Evolutionary conservation across 2,888 invertebrate genomes (phyloP).

Genomic region (Melinaea menophilus): DNA sequence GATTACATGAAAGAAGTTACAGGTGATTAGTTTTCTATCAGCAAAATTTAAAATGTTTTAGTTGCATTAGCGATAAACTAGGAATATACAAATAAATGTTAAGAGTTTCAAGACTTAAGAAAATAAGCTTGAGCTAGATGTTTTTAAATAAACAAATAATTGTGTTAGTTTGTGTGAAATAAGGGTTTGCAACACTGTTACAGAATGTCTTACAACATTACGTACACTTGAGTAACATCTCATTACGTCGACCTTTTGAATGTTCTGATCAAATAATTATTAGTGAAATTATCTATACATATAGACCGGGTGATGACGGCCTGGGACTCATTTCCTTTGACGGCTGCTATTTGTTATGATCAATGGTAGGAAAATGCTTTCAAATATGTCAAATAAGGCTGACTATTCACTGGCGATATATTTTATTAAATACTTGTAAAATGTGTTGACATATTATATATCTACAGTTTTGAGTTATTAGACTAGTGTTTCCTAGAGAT

Average conservation of each 20-base stretch:
- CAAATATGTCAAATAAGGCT: conserved; percentile 4
- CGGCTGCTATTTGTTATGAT: conserved; percentile 10
- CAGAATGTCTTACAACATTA: not conserved
- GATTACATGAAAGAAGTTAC: too few relatives aligned
- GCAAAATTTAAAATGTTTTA: too few relatives aligned
- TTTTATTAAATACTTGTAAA: too few relatives aligned
- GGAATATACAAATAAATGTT: too few relatives aligned
- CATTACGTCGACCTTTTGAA: conserved; percentile 22
- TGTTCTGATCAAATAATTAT: conserved; percentile 20
- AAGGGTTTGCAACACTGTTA: conserved; percentile 1
- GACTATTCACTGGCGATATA: not conserved
- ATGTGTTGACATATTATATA: too few relatives aligned
- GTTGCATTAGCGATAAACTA: too few relatives aligned
- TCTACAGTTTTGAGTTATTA: too few relatives aligned
- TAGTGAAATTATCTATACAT: conserved; percentile 10
- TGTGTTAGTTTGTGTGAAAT: not conserved
- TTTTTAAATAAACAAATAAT: not conserved
- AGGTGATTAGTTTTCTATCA: too few relatives aligned
- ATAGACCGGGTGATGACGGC: conserved; percentile 14
- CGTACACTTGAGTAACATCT: conserved; percentile 17
- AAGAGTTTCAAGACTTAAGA: too few relatives aligned
- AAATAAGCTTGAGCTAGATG: too few relatives aligned
- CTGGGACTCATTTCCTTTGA: conserved; percentile 19
- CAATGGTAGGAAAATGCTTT: conserved; percentile 14
- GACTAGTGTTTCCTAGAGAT: too few relatives aligned